Percentiles rank a stretch among this genome's conserved stretches.
These are phyloP conservation scores for Bombus sylvicola DNA, from an alignment of 1,140 invertebrate species.

Conservation along the genomic window DNA sequence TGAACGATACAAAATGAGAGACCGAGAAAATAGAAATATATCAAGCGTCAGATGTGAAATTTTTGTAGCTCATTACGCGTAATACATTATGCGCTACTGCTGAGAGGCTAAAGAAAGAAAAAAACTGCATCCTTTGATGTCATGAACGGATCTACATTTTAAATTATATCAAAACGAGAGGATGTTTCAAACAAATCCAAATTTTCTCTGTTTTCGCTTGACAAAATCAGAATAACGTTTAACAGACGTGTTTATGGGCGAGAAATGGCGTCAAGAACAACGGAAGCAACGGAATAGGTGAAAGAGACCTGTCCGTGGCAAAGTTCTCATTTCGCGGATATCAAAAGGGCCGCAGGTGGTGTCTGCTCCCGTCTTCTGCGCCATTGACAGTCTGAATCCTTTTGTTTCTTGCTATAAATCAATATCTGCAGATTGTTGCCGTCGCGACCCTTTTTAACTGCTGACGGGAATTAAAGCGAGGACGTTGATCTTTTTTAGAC, in stretches of 20 bases:
- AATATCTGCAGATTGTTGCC: constrained; percentile 54
- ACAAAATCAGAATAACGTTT: constrained; percentile 36
- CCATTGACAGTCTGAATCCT: constrained; percentile 42
- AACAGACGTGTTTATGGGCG: constrained; percentile 12
- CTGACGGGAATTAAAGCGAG: constrained; percentile 17
- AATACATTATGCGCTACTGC: background rate
- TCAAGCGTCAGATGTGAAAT: constrained; percentile 12
- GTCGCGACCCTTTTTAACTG: background rate
- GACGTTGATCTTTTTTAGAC: constrained; percentile 8
- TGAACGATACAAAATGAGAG: too few species aligned
- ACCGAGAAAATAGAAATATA: background rate
- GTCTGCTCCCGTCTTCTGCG: constrained; percentile 27
- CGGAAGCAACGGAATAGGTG: background rate
- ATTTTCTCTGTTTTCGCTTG: constrained; percentile 5
- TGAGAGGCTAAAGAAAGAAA: background rate
- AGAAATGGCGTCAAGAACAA: background rate
- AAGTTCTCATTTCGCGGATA: constrained; percentile 51
- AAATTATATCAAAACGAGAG: constrained; percentile 9
- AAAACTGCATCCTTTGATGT: constrained; percentile 20
- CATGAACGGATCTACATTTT: background rate
- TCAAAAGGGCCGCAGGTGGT: constrained; percentile 53
- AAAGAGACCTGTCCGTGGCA: constrained; percentile 40
- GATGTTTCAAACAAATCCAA: constrained; percentile 5
- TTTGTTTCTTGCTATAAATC: constrained; percentile 58
- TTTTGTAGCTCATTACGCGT: constrained; percentile 28